phyloP scores from a whole-genome alignment of 2,888 invertebrate species.

The Artemia sinica region DNA sequence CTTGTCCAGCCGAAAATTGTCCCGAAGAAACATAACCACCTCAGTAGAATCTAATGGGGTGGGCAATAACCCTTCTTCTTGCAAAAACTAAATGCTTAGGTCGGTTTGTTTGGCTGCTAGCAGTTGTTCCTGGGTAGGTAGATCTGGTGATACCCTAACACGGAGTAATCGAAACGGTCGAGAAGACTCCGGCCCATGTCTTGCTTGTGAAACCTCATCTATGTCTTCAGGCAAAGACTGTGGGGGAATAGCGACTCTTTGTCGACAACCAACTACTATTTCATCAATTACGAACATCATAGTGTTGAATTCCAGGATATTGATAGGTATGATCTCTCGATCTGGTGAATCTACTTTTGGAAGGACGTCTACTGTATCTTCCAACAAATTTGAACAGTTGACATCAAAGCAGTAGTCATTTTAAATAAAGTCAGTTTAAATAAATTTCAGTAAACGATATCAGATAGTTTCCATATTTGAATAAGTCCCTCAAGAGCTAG shows the following conservation, averaged over 20 bases:
- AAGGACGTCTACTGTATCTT: constrained; percentile 80
- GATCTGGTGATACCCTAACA: constrained; percentile 36
- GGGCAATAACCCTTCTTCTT: constrained; percentile 71
- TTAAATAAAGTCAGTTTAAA: too few relatives aligned
- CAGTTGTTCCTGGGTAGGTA: constrained; percentile 66
- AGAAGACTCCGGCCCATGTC: constrained; percentile 15
- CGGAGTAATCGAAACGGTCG: constrained; percentile 15
- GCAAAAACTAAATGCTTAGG: constrained; percentile 75
- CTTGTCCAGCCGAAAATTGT: constrained; percentile 88
- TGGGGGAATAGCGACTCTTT: too few relatives aligned
- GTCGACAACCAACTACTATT: too few relatives aligned
- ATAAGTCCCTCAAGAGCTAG: constrained; percentile 70
- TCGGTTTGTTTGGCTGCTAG: constrained; percentile 73
- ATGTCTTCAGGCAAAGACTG: too few relatives aligned
- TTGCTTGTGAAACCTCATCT: background rate
- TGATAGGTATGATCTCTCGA: too few relatives aligned
- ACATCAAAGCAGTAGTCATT: constrained; percentile 95
- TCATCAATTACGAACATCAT: too few relatives aligned
- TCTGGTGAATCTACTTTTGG: too few relatives aligned
- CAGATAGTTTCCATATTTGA: constrained; percentile 85
- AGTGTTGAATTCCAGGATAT: too few relatives aligned
- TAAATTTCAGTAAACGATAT: constrained; percentile 88
- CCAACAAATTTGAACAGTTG: constrained; percentile 84
- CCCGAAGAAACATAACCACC: constrained; percentile 72
- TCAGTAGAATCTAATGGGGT: constrained; percentile 53